These are phyloP conservation scores for human (Homo sapiens) DNA, from an alignment of 2,113 vertebrate genomes.

Conservation along the genomic window GRCh38 chr22:50418501-50419000, in stretches of 20 bases:
- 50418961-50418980: constrained; percentile 94
- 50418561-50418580: too few species aligned
- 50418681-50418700: too few species aligned
- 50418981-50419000: constrained; percentile 82
- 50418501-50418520: too few species aligned
- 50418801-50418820: neutral
- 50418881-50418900: constrained; percentile 97
- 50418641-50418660: too few species aligned
- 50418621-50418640: too few species aligned
- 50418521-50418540: too few species aligned
- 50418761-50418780: neutral
- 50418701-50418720: neutral
- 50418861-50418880: constrained; percentile 97
- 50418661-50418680: too few species aligned
- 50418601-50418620: too few species aligned
- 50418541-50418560: too few species aligned
- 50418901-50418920: constrained; percentile 95
- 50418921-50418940: constrained; percentile 95
- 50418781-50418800: neutral
- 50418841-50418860: neutral
- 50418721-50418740: neutral
- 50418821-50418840: neutral
- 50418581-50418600: too few species aligned
- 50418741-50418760: neutral
- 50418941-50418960: constrained; percentile 90